A percentile compares a stretch with the other conserved stretches of the same genome.
Evolutionary conservation across 2,797 vertebrate genomes (phyloP).

Genomic region (Acipenser transmontanus): DNA sequence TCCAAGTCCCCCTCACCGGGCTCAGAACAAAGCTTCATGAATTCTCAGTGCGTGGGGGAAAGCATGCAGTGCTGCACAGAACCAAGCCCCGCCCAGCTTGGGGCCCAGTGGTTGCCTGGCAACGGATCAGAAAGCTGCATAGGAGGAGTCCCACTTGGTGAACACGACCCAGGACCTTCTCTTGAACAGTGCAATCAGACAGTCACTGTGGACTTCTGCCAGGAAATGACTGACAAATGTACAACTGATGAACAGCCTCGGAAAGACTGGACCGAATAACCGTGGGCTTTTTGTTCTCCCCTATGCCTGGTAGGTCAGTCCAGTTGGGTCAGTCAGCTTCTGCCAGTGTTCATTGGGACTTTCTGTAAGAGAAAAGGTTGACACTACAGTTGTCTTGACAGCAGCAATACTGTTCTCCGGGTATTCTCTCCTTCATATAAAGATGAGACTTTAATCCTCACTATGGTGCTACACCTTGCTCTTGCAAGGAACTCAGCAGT

Average conservation of each 20-base stretch:
- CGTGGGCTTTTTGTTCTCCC: conserved; percentile 42
- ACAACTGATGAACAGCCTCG: conserved; percentile 95
- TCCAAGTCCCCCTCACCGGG: conserved; percentile 62
- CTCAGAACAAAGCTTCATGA: conserved; percentile 68
- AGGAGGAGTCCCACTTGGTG: conserved; percentile 38
- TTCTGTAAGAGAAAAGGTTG: conserved; percentile 60
- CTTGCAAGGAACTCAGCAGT: conserved; percentile 69
- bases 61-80: conserved; percentile 62
- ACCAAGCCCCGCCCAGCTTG: conserved; percentile 46
- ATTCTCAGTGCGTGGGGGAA: conserved; percentile 65
- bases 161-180: conserved; percentile 62
- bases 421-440: conserved; percentile 75
- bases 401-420: conserved; percentile 97
- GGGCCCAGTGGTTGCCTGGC: conserved; percentile 62
- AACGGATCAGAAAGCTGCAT: conserved; percentile 60
- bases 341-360: conserved; percentile 70
- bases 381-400: conserved; percentile 99
- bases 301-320: conserved; percentile 43
- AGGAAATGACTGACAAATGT: conserved; percentile 99
- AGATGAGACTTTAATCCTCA: conserved; percentile 73
- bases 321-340: conserved; percentile 67
- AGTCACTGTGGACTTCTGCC: conserved; percentile 97
- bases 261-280: conserved; percentile 84
- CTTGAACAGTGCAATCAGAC: conserved; percentile 82
- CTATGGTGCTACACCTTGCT: conserved; percentile 89